Evolutionary conservation across 2,797 vertebrate species (phyloP).

Genomic region (Acomys russatus): DNA sequence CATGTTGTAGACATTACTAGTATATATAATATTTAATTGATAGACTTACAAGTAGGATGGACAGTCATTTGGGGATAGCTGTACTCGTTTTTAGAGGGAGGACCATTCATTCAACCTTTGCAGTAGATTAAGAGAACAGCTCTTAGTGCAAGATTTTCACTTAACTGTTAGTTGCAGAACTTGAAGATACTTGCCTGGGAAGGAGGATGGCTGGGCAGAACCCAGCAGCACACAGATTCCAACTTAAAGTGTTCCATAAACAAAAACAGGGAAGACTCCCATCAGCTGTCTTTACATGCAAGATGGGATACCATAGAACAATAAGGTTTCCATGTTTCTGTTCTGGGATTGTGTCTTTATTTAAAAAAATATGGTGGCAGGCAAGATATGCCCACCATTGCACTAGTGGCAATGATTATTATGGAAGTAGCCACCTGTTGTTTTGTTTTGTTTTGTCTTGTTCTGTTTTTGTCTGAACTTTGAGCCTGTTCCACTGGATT

Average conservation of each 20-base stretch:
- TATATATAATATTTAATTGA: slow-evolving; percentile 41
- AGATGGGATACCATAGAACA: not conserved
- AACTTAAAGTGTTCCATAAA: not conserved
- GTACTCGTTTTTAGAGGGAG: not conserved
- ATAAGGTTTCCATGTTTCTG: not conserved
- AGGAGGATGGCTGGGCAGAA: not conserved
- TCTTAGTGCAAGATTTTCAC: not conserved
- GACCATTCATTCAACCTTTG: not conserved
- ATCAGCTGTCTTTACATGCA: not conserved
- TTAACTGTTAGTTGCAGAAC: not conserved
- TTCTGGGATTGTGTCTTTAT: not conserved
- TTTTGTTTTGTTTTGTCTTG: no score
- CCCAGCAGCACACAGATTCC: not conserved
- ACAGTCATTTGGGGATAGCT: not conserved
- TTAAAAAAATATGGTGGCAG: not conserved
- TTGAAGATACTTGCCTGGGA: not conserved
- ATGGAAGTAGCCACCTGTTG: not conserved
- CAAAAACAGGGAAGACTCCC: not conserved
- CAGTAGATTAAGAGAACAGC: not conserved
- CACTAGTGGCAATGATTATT: not conserved
- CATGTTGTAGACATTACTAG: not conserved
- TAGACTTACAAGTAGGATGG: not conserved
- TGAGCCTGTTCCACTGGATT: not conserved
- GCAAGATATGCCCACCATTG: not conserved
- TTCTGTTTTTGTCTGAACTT: not conserved